A percentile compares a stretch with the other conserved stretches of the same genome.
Evolutionary conservation across 2,797 vertebrate genomes (phyloP).

Genomic region (Etheostoma nigrum): DNA sequence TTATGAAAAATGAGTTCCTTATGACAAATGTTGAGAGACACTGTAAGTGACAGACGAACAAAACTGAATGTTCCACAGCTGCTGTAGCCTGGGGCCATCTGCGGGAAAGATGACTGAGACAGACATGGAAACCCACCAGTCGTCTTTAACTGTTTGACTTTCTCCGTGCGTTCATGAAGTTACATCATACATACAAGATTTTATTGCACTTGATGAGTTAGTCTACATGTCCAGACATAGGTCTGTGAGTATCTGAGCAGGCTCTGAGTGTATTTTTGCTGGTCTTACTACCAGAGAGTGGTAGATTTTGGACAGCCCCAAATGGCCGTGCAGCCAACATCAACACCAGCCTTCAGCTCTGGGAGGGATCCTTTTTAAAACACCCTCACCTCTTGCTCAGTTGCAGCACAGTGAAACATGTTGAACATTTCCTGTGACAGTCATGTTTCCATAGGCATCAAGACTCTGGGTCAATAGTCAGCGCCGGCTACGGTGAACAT

Average conservation of each 20-base stretch:
- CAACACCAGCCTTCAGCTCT: conserved; percentile 73
- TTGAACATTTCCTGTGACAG: conserved; percentile 85
- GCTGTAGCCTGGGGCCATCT: conserved; percentile 63
- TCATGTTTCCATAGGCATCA: conserved; percentile 71
- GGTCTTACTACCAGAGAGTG: conserved; percentile 69
- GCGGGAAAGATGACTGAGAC: conserved; percentile 53
- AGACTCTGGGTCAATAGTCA: conserved; percentile 48
- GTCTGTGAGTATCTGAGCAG: conserved; percentile 55
- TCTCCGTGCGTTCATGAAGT: conserved; percentile 28
- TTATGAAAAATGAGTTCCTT: conserved; percentile 64
- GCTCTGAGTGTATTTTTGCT: conserved; percentile 66
- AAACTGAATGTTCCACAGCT: conserved; percentile 76
- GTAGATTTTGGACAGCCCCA: conserved; percentile 67
- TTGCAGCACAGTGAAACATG: conserved; percentile 78
- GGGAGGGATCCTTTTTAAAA: conserved; percentile 67
- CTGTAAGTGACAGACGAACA: conserved; percentile 71
- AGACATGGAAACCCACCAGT: conserved; percentile 59
- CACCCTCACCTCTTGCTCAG: conserved; percentile 63
- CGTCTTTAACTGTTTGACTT: conserved; percentile 48
- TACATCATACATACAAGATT: conserved; percentile 30
- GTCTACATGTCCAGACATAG: conserved; percentile 60
- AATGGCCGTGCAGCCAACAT: conserved; percentile 72
- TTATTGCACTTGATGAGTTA: conserved; percentile 14
- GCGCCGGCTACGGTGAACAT: conserved; percentile 53
- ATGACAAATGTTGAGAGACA: conserved; percentile 66